Evolutionary conservation across 2,888 invertebrate species (phyloP).

Genomic region (Ernsta delagoae): DNA sequence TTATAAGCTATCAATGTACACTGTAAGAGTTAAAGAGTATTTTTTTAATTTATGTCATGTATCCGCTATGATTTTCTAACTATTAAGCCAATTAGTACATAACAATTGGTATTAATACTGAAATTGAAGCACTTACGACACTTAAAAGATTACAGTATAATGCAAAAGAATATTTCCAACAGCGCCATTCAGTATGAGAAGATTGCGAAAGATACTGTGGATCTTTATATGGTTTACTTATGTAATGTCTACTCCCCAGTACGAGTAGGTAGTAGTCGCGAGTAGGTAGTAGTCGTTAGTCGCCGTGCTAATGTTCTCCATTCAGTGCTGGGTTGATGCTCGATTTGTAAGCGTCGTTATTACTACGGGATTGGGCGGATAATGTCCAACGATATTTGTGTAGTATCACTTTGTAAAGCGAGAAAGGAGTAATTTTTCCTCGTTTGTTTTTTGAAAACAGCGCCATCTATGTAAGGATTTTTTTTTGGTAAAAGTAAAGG

Average conservation of each 20-base stretch:
- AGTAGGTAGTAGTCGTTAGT: slow-evolving; percentile 24
- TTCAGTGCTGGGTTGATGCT: slow-evolving; percentile 29
- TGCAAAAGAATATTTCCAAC: background rate
- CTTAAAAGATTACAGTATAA: too few relatives aligned
- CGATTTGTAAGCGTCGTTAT: slow-evolving; percentile 26
- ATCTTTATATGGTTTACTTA: background rate
- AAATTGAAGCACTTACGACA: too few relatives aligned
- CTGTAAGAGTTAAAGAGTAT: too few relatives aligned
- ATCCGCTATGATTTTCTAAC: too few relatives aligned
- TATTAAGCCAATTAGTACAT: too few relatives aligned
- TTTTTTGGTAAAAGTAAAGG: too few relatives aligned
- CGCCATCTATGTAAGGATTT: too few relatives aligned
- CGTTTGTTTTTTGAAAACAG: background rate
- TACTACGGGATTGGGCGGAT: slow-evolving; percentile 12
- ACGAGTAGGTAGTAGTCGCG: background rate
- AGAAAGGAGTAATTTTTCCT: background rate
- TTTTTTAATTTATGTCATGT: too few relatives aligned
- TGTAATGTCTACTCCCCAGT: background rate
- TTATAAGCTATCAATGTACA: too few relatives aligned
- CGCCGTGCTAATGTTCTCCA: slow-evolving; percentile 27
- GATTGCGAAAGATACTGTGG: background rate
- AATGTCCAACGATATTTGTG: slow-evolving; percentile 12
- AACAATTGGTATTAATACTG: too few relatives aligned
- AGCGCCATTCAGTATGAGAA: background rate
- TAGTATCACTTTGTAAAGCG: background rate